Evolutionary conservation across 1,140 invertebrate species (phyloP).

Genomic region (Caerostris darwini): DNA sequence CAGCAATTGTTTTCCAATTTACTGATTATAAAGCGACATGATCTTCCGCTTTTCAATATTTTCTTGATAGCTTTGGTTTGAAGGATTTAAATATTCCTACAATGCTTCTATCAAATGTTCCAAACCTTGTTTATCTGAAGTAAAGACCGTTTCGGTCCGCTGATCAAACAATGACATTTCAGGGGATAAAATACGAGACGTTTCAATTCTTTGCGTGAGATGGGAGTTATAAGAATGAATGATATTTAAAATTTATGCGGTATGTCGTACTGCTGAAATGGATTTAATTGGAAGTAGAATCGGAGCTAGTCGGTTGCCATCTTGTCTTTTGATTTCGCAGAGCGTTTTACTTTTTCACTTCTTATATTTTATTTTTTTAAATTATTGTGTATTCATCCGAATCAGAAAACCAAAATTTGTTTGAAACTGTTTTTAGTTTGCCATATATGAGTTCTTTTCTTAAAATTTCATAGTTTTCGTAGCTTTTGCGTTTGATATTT

Average conservation of each 20-base stretch:
- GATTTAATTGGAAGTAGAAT: neutral
- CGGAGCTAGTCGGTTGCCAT: neutral
- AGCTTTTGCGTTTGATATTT: too few species aligned
- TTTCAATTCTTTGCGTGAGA: slow-evolving; percentile 5
- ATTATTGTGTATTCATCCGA: too few species aligned
- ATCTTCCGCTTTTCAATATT: neutral
- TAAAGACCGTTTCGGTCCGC: neutral
- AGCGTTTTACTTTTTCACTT: neutral
- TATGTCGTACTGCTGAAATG: neutral
- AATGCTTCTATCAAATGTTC: neutral
- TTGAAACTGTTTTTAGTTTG: too few species aligned
- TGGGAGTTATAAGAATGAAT: neutral
- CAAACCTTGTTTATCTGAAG: neutral
- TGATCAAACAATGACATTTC: slow-evolving; percentile 23
- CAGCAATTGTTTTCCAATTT: neutral
- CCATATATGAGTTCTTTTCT: too few species aligned
- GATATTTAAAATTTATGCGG: neutral
- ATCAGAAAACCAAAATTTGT: too few species aligned
- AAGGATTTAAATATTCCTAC: neutral
- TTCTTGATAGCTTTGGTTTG: neutral
- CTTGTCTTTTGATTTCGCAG: neutral
- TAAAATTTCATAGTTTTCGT: too few species aligned
- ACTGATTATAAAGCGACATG: neutral
- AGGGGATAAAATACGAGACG: neutral
- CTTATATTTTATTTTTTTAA: too few species aligned